Percentiles rank a stretch among this genome's conserved stretches.
Evolutionary conservation across 2,797 vertebrate genomes (phyloP).

Genomic region (Pogonophryne albipinna): DNA sequence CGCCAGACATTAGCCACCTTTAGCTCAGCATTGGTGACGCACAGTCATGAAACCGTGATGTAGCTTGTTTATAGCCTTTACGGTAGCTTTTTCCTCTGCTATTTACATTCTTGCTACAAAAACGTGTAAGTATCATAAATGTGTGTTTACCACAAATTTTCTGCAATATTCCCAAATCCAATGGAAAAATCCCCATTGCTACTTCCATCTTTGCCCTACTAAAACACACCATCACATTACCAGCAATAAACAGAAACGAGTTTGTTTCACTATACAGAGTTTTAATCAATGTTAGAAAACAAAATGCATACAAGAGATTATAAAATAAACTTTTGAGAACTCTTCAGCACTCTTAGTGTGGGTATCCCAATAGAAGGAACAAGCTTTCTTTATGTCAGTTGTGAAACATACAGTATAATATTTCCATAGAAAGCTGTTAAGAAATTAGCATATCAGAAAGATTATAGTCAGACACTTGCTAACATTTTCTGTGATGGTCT

Average conservation of each 20-base stretch:
- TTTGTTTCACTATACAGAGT: slow-evolving; percentile 51
- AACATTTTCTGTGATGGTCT: slow-evolving; percentile 22
- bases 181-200: no score
- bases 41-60: no score
- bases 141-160: no score
- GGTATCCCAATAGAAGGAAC: slow-evolving; percentile 26
- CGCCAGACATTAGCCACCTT: no score
- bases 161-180: no score
- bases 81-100: no score
- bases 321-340: slow-evolving; percentile 37
- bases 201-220: no score
- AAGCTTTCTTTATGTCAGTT: slow-evolving; percentile 60
- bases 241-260: slow-evolving; percentile 15
- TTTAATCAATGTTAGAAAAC: slow-evolving; percentile 78
- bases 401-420: slow-evolving; percentile 24
- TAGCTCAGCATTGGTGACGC: no score
- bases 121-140: no score
- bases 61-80: no score
- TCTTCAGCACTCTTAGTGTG: slow-evolving; percentile 44
- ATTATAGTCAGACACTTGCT: not conserved
- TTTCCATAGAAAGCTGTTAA: slow-evolving; percentile 20
- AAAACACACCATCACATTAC: not conserved
- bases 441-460: slow-evolving; percentile 22
- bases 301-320: slow-evolving; percentile 59
- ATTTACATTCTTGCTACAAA: no score